Evolutionary conservation across 2,113 vertebrate species (phyloP).

Genomic region (Xerus inauris): DNA sequence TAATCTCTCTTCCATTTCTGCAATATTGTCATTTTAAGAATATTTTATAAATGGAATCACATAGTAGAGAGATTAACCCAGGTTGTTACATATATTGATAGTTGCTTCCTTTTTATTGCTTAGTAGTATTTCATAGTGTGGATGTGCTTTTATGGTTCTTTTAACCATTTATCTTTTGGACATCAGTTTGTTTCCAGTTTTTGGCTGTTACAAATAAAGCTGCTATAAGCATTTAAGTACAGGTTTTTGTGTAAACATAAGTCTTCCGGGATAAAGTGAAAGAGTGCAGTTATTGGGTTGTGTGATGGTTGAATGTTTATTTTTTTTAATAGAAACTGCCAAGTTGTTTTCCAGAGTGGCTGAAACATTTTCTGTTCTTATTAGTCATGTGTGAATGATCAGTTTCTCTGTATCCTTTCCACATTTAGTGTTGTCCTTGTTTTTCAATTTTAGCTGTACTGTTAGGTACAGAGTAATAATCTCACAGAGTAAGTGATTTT

Average conservation of each 20-base stretch:
- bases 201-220: background rate
- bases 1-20: conserved; percentile 4
- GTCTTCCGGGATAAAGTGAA: background rate
- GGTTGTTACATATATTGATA: background rate
- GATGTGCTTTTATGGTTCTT: background rate
- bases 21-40: conserved; percentile 39
- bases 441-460: background rate
- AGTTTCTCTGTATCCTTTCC: background rate
- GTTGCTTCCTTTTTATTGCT: conserved; percentile 1
- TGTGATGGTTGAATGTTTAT: background rate
- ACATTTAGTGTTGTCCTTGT: background rate
- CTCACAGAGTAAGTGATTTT: background rate
- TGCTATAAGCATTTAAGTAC: background rate
- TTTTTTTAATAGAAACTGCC: background rate
- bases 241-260: background rate
- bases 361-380: background rate
- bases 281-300: background rate
- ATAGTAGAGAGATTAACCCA: background rate
- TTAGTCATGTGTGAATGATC: background rate
- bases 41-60: conserved; percentile 14
- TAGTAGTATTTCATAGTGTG: background rate
- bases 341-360: background rate
- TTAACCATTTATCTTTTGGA: background rate
- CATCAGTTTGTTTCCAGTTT: background rate
- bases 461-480: background rate